Evolutionary conservation across 1,140 invertebrate species (phyloP), one percentile per base, ranked within the genome.

Genomic region (Scylla paramamosain): DNA sequence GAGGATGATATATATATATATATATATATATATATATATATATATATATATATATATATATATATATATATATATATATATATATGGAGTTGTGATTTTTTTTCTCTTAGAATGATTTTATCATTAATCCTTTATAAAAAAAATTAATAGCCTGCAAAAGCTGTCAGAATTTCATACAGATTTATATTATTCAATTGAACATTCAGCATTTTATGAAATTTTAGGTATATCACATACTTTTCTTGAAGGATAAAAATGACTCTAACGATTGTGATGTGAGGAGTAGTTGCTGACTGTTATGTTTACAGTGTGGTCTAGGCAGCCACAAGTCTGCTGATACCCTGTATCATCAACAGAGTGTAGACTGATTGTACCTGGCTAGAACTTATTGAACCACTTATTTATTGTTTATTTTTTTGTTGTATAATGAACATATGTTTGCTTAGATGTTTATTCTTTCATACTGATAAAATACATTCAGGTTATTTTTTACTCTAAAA

Each of bases 281-380:
- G 20, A 20, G 67, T 77, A n/a, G n/a, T 20, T 77, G 67, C 67
- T n/a, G 67, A 20, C n/a, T 77, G 67, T n/a, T 77, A n/a, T 77
- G 67, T n/a, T 77, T 77, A 20, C 67, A 77, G 67, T 77, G 6
- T 77, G 67, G 67, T 77, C 4, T n/a, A 59, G 88, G 77, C 93
- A 94, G 93, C 77, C 77, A 91, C 88, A 91, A 94, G 89, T 94
- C 93, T 91, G 67, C 88, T 45, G 84, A 83, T 46, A 94, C 84
- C 93, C 32, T 91, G 87, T 82, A 77, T 91, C 52, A 77, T 16
- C 94, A 67, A 59, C n/a, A 67, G 31, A 91, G 94, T 95, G 82
- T 95, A 87, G 84, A 92, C 77, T 86, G 93, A 90, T 95, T 95
- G 94, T 95, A 95, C 94, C 94, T 95, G 94, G 94, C 48, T 95